phyloP scores from a whole-genome alignment of 1,140 invertebrate species.

The Drosophila pseudoobscura region DNA sequence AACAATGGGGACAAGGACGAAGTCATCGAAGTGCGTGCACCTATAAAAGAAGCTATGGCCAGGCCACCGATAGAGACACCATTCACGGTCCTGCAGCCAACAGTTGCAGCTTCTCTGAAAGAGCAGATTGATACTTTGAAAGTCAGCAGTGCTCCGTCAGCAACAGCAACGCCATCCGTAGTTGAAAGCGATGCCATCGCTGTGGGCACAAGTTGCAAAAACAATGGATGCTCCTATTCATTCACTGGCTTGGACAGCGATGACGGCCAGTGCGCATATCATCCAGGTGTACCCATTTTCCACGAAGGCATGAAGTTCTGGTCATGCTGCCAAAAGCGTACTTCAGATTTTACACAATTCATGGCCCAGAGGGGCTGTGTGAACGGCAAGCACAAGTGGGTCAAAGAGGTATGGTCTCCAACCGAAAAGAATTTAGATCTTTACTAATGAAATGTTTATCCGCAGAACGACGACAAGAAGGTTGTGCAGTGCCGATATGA shows the following conservation, averaged over 20 bases:
- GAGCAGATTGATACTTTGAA: slow-evolving; percentile 83
- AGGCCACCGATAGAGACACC: slow-evolving; percentile 89
- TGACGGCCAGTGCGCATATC: slow-evolving; percentile 89
- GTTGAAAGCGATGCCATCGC: slow-evolving; percentile 77
- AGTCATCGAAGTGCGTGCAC: slow-evolving; percentile 84
- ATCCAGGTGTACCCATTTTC: slow-evolving; percentile 96
- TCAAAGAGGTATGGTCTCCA: slow-evolving; percentile 86
- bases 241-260: slow-evolving; percentile 89
- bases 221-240: slow-evolving; percentile 90
- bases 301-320: slow-evolving; percentile 99
- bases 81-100: slow-evolving; percentile 85
- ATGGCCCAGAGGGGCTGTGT: slow-evolving; percentile 94
- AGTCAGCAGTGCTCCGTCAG: background rate
- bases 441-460: background rate
- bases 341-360: slow-evolving; percentile 96
- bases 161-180: background rate
- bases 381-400: slow-evolving; percentile 93
- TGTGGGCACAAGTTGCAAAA: slow-evolving; percentile 94
- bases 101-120: slow-evolving; percentile 86
- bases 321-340: slow-evolving; percentile 97
- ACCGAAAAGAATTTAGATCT: background rate
- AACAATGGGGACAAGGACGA: slow-evolving; percentile 84
- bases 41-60: slow-evolving; percentile 84
- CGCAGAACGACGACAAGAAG: slow-evolving; percentile 66
- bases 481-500: slow-evolving; percentile 93